phyloP scores from a whole-genome alignment of 2,113 vertebrate species.

The Salvator merianae region DNA sequence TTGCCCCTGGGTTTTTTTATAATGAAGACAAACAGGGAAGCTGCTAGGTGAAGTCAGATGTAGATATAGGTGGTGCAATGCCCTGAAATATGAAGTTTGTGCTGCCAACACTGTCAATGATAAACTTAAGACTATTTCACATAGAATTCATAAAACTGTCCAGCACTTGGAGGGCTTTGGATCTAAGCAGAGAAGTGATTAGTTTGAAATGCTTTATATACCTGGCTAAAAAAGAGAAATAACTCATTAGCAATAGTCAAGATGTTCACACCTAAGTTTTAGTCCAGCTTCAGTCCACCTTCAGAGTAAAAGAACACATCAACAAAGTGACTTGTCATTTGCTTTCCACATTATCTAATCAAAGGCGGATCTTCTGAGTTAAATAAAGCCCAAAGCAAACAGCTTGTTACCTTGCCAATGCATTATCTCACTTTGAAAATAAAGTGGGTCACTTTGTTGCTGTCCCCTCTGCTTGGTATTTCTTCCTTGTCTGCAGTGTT shows the following conservation, averaged over 20 bases:
- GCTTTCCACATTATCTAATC: too few relatives aligned
- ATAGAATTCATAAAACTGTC: background rate
- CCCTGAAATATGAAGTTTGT: background rate
- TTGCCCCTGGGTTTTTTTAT: background rate
- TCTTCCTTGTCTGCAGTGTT: too few relatives aligned
- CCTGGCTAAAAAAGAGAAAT: background rate
- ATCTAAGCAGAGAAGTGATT: background rate
- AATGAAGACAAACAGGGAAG: slow-evolving; percentile 5
- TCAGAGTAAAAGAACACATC: too few relatives aligned
- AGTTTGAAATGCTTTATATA: background rate
- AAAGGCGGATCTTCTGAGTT: too few relatives aligned
- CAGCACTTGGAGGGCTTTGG: background rate
- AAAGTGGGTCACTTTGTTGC: too few relatives aligned
- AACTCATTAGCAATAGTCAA: background rate
- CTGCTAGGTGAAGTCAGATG: background rate
- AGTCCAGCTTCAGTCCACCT: too few relatives aligned
- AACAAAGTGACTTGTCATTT: too few relatives aligned
- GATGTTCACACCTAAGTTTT: too few relatives aligned
- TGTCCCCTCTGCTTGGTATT: background rate
- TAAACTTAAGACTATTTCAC: background rate
- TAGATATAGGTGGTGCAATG: background rate
- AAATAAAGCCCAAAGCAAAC: too few relatives aligned
- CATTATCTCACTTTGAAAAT: too few relatives aligned
- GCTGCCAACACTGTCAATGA: background rate
- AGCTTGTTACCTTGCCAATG: too few relatives aligned